Evolutionary conservation across 2,113 vertebrate genomes (phyloP), one percentile per base, ranked within the genome.

Genomic region (Chroicocephalus ridibundus): DNA sequence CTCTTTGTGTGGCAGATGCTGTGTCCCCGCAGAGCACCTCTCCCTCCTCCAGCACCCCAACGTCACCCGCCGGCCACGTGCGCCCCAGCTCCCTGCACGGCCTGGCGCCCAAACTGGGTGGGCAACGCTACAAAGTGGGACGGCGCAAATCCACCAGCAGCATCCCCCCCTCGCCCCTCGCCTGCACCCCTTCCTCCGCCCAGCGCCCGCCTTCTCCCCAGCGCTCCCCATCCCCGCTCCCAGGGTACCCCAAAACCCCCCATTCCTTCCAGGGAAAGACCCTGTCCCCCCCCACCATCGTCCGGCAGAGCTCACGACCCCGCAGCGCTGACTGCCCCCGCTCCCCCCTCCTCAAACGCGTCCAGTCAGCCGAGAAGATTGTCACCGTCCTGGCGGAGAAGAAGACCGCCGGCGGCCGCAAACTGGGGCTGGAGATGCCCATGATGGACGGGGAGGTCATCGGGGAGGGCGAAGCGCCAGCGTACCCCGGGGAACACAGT

Each of bases 101-200:
- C 82, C 97, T 99, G 83, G 98, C 98, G 0, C 98, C 99, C 83
- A 99, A 99, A 95, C 98, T 99, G 20, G 98, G 97, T 66, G 98
- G 98, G 3, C 99, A 98, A 4, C 99, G 99, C 74, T 99, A 98
- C 96, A 99, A 99, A 96, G 98, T 98, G 15, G 99, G 99, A 27
- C 99, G 99, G 11, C 98, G 99, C 74, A 99, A 99, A 96, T 99
- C 99, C 29, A 99, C 99, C 91, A 99, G 99, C 98, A 99, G 99
- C 97, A 99, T 99, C 91, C 99, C 99, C 0, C 99, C 99, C 3
- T 99, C 99, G 0, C 99, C 99, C 2, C 97, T 99, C 79, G 99
- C 99, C 91, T 99, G 99, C 97, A 99, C 98, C 27, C 98, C 99
- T 4, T 98, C 97, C n/a, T 95, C 98, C 0, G 16, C 98, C 13